Percentiles rank a stretch among this genome's conserved stretches.
Conservation (phyloP, 2,888 invertebrate species). For the Blastobasis lacticolella region DNA sequence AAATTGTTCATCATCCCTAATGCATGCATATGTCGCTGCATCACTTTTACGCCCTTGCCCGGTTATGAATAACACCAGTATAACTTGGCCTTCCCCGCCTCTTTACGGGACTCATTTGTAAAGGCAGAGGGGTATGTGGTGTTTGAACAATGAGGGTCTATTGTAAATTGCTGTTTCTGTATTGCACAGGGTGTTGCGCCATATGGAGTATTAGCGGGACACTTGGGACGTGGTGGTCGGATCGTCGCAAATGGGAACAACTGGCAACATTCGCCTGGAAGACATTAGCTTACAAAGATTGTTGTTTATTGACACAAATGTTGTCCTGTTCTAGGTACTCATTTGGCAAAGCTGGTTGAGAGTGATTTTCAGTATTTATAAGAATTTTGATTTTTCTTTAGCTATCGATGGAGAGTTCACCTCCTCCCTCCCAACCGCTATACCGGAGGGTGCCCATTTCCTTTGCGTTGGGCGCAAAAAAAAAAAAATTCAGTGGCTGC, state of each 20-base stretch:
- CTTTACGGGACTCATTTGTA: conserved; percentile 5
- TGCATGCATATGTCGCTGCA: conserved; percentile 71
- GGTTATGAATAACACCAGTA: conserved; percentile 49
- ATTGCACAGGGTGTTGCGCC: conserved; percentile 56
- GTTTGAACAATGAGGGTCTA: conserved; percentile 22
- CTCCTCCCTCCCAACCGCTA: too few species aligned
- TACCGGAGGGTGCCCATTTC: too few species aligned
- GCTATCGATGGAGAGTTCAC: too few species aligned
- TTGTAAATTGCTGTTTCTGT: conserved; percentile 42
- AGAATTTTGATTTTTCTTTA: too few species aligned
- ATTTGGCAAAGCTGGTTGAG: background rate
- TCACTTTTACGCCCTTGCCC: conserved; percentile 57
- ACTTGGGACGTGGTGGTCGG: conserved; percentile 59
- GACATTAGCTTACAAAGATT: conserved; percentile 34
- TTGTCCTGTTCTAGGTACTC: conserved; percentile 1
- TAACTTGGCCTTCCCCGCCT: conserved; percentile 23
- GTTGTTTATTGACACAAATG: conserved; percentile 10
- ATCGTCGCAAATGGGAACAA: conserved; percentile 60
- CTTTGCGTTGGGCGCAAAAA: too few species aligned
- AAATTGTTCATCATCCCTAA: conserved; percentile 64
- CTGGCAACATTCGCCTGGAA: conserved; percentile 53
- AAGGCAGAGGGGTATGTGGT: conserved; percentile 5
- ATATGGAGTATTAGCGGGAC: conserved; percentile 71
- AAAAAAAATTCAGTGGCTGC: too few species aligned
- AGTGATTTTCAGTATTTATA: too few species aligned